phyloP scores from a whole-genome alignment of 1,140 invertebrate species.

The Drosophila lini region DNA sequence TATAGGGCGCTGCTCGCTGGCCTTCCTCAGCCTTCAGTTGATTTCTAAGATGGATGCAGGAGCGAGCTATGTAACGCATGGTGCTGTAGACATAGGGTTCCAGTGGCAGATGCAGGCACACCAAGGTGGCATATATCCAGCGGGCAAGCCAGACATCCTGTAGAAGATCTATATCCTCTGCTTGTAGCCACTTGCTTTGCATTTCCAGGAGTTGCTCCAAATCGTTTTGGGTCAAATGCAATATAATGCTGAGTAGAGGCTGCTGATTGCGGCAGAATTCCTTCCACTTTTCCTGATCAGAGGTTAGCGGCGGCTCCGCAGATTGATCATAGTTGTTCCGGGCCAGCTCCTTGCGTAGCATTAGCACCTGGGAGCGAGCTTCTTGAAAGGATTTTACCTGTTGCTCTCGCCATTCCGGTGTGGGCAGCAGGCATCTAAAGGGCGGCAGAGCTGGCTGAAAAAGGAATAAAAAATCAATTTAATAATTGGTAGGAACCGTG shows the following conservation, averaged over 20 bases:
- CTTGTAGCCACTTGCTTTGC: slow-evolving; percentile 67
- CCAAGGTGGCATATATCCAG: slow-evolving; percentile 75
- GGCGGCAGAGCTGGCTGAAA: slow-evolving; percentile 50
- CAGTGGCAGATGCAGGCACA: slow-evolving; percentile 74
- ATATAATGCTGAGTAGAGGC: slow-evolving; percentile 64
- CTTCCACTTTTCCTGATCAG: slow-evolving; percentile 60
- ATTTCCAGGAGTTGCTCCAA: slow-evolving; percentile 72
- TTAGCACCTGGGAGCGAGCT: slow-evolving; percentile 50
- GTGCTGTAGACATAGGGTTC: slow-evolving; percentile 78
- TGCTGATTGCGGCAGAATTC: slow-evolving; percentile 63
- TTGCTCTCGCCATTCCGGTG: slow-evolving; percentile 67
- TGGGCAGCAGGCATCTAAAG: slow-evolving; percentile 58
- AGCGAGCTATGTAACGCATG: slow-evolving; percentile 67
- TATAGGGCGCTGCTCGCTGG: slow-evolving; percentile 71
- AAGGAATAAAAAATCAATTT: neutral
- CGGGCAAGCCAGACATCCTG: slow-evolving; percentile 70
- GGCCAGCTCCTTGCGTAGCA: slow-evolving; percentile 52
- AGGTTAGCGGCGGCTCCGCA: slow-evolving; percentile 65
- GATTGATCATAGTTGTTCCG: slow-evolving; percentile 60
- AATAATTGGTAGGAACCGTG: fast-evolving
- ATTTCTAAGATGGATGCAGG: slow-evolving; percentile 63
- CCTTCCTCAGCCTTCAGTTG: slow-evolving; percentile 45
- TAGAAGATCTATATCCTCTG: slow-evolving; percentile 55
- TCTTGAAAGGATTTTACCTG: slow-evolving; percentile 61
- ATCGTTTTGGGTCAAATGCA: slow-evolving; percentile 64